Evolutionary conservation across 2,888 invertebrate species (phyloP).

Genomic region (Hyposoter dolosus): DNA sequence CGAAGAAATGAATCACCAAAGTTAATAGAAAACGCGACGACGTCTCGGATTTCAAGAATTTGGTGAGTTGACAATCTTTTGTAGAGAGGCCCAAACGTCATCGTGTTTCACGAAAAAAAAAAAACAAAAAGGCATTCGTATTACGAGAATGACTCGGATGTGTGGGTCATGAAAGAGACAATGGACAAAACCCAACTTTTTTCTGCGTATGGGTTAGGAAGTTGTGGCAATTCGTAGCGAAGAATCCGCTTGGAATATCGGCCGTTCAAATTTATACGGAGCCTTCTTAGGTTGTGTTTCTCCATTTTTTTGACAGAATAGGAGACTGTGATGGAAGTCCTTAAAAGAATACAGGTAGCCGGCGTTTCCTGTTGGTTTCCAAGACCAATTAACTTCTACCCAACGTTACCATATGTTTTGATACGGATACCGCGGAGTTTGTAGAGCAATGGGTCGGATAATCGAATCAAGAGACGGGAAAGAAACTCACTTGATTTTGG

Average conservation of each 20-base stretch:
- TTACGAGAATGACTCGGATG: slow-evolving; percentile 32
- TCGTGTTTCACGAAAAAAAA: slow-evolving; percentile 23
- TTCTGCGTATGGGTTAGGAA: slow-evolving; percentile 13
- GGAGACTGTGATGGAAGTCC: background rate
- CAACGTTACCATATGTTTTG: background rate
- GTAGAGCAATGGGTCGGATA: slow-evolving; percentile 8
- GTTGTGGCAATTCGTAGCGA: slow-evolving; percentile 3
- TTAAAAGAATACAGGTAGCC: slow-evolving; percentile 33
- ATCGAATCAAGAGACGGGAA: slow-evolving; percentile 9
- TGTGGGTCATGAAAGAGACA: slow-evolving; percentile 49
- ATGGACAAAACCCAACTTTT: slow-evolving; percentile 38
- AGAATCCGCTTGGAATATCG: slow-evolving; percentile 16
- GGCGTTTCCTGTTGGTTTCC: slow-evolving; percentile 49
- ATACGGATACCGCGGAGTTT: background rate
- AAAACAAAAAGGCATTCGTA: background rate
- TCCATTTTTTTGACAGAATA: slow-evolving; percentile 3
- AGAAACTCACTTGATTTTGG: background rate
- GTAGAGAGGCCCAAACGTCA: background rate
- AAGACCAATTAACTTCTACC: slow-evolving; percentile 48
- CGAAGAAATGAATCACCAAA: background rate
- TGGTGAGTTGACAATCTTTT: slow-evolving; percentile 25
- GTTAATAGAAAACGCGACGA: background rate
- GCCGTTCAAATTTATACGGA: slow-evolving; percentile 1
- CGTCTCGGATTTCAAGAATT: slow-evolving; percentile 16
- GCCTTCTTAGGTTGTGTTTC: background rate